phyloP scores from a whole-genome alignment of 1,140 invertebrate species.

The Camponotus floridanus region DNA sequence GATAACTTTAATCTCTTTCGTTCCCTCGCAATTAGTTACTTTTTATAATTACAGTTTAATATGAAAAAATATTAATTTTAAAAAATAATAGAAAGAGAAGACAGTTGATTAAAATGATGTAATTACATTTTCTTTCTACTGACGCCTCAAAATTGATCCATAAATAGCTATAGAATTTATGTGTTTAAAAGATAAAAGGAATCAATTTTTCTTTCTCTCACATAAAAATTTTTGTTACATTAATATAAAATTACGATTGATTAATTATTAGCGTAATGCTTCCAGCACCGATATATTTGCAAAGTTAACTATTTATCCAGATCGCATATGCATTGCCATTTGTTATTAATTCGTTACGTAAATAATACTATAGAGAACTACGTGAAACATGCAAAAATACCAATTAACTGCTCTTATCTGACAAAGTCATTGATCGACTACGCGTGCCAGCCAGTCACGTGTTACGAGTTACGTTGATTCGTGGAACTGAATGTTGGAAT shows the following conservation, averaged over 20 bases:
- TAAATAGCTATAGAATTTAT: background rate
- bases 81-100: background rate
- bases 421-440: constrained; percentile 56
- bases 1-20: background rate
- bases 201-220: no score
- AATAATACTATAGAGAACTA: background rate
- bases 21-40: background rate
- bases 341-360: constrained; percentile 49
- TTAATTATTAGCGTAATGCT: no score
- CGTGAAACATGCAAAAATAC: constrained; percentile 37
- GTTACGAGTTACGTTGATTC: constrained; percentile 69
- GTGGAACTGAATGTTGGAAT: constrained; percentile 68
- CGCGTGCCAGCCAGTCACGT: constrained; percentile 68
- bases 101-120: background rate
- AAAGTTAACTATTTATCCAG: background rate
- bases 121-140: background rate
- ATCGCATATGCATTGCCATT: background rate
- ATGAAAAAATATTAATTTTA: background rate
- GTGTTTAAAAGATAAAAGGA: background rate
- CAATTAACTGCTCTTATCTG: constrained; percentile 15
- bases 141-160: background rate
- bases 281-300: background rate
- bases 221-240: background rate
- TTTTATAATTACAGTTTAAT: background rate
- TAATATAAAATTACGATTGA: constrained; percentile 6